phyloP scores from a whole-genome alignment of 2,888 invertebrate species.

The Andrena chrysosceles region DNA sequence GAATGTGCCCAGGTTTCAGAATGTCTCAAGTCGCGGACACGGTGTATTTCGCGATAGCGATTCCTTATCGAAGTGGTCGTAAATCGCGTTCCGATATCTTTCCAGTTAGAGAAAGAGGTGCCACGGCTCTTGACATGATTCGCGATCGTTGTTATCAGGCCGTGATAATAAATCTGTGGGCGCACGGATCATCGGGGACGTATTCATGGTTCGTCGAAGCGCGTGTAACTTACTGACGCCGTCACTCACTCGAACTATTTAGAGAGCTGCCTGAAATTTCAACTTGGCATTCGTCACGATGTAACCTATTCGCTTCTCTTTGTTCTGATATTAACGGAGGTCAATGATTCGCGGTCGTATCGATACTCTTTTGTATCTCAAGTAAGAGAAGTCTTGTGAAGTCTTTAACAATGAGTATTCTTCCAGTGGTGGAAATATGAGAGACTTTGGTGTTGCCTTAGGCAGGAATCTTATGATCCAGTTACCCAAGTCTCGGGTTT shows the following conservation, averaged over 20 bases:
- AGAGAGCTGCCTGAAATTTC: slow-evolving; percentile 60
- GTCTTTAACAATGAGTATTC: background rate
- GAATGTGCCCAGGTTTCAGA: background rate
- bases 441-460: too few species aligned
- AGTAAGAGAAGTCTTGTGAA: background rate
- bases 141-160: slow-evolving; percentile 59
- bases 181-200: slow-evolving; percentile 56
- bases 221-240: slow-evolving; percentile 52
- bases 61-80: slow-evolving; percentile 75
- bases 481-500: too few species aligned
- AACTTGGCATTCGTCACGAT: slow-evolving; percentile 54
- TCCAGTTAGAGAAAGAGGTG: slow-evolving; percentile 34
- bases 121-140: slow-evolving; percentile 56
- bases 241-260: slow-evolving; percentile 43
- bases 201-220: slow-evolving; percentile 38
- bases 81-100: slow-evolving; percentile 68
- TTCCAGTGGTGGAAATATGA: background rate
- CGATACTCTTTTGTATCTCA: background rate
- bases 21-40: slow-evolving; percentile 35
- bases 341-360: slow-evolving; percentile 38
- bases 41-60: slow-evolving; percentile 39
- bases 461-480: too few species aligned
- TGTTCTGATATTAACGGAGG: slow-evolving; percentile 40
- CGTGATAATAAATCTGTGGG: slow-evolving; percentile 65
- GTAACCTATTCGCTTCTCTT: slow-evolving; percentile 34